Evolutionary conservation across 2,113 vertebrate genomes (phyloP).

Genomic region (Peromyscus maniculatus): DNA sequence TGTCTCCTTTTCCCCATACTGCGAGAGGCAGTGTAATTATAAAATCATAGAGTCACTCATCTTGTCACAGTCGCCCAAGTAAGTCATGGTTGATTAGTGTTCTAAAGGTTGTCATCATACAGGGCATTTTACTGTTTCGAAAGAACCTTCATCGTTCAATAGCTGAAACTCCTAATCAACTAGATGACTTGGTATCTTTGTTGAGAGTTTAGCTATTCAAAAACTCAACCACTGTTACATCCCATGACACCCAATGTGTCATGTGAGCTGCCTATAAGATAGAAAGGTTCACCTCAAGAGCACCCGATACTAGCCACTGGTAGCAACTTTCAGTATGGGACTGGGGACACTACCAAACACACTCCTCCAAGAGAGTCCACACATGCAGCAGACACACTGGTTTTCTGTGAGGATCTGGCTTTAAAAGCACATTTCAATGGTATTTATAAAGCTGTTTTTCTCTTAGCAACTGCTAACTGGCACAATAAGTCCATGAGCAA

Average conservation of each 20-base stretch:
- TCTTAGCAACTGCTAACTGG: slow-evolving; percentile 49
- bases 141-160: not conserved
- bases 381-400: rapidly evolving
- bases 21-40: not conserved
- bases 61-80: not conserved
- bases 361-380: not conserved
- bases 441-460: slow-evolving; percentile 41
- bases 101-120: not conserved
- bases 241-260: not conserved
- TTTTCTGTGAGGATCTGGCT: not conserved
- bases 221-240: not conserved
- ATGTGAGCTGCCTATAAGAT: not conserved
- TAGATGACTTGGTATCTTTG: not conserved
- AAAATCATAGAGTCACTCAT: not conserved
- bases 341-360: not conserved
- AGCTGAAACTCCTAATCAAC: not conserved
- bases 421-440: slow-evolving; percentile 46
- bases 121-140: slow-evolving; percentile 32
- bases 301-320: not conserved
- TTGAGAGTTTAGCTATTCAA: not conserved
- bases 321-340: too few species aligned
- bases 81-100: not conserved
- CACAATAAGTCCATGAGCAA: slow-evolving; percentile 41
- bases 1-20: not conserved
- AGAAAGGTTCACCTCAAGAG: not conserved